These are phyloP conservation scores for Microcebus tavaratra DNA, from an alignment of 2,113 vertebrate species.

Conservation along the genomic window DNA sequence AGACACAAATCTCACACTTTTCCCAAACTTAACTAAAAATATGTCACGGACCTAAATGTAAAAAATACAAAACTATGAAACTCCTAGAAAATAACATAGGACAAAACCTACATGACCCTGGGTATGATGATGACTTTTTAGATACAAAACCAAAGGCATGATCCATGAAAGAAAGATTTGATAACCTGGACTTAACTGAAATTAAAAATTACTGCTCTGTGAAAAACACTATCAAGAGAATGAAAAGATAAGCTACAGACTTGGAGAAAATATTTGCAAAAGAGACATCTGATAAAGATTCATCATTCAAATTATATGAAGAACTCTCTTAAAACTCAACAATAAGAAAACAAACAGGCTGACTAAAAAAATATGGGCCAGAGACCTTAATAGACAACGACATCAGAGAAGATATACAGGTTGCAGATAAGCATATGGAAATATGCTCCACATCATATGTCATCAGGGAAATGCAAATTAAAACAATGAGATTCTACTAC, in stretches of 20 bases:
- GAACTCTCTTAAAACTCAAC: background rate
- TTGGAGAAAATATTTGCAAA: background rate
- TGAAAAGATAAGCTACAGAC: background rate
- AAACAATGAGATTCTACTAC: background rate
- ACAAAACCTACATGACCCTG: background rate
- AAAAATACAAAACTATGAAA: background rate
- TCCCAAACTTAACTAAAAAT: background rate
- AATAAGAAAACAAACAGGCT: background rate
- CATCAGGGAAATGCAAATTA: background rate
- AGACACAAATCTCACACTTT: background rate
- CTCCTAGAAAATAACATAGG: background rate
- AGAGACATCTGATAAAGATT: background rate
- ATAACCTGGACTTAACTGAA: background rate
- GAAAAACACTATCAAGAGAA: background rate
- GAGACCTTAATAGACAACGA: background rate
- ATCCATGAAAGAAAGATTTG: background rate
- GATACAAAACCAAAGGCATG: background rate
- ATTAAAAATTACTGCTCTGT: background rate
- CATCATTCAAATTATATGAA: background rate
- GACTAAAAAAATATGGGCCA: background rate
- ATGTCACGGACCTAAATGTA: background rate
- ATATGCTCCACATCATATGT: background rate
- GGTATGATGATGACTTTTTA: background rate
- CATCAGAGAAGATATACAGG: background rate
- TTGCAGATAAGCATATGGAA: background rate